phyloP scores from a whole-genome alignment of 2,797 vertebrate species.

The Rallus crepitans region DNA sequence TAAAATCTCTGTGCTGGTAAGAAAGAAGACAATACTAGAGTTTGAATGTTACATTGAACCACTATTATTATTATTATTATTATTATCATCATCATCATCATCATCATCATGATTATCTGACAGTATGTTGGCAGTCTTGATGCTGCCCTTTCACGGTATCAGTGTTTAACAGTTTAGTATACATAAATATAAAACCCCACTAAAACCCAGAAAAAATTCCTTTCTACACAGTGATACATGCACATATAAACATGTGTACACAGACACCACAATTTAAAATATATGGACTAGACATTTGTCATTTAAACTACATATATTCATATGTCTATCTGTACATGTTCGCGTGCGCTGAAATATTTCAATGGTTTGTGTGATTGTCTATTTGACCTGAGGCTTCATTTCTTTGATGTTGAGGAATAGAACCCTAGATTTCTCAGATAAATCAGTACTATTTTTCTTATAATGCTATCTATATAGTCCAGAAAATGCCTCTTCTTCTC shows the following conservation, averaged over 20 bases:
- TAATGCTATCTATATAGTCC: not conserved
- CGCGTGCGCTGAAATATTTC: not conserved
- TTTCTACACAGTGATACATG: not conserved
- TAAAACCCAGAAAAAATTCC: rapidly evolving
- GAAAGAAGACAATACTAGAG: not conserved
- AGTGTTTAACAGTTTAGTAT: not conserved
- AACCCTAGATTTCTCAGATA: not conserved
- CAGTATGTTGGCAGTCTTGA: not conserved
- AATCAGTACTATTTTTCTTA: not conserved
- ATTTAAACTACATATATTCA: not conserved
- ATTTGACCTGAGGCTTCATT: not conserved
- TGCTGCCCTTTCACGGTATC: not conserved
- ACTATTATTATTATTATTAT: not conserved
- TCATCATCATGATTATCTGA: not conserved
- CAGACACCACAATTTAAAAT: not conserved
- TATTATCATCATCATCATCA: too few relatives aligned
- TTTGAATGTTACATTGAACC: not conserved
- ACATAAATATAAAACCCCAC: too few relatives aligned
- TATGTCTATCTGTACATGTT: not conserved
- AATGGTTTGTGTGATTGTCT: not conserved
- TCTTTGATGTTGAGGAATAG: not conserved
- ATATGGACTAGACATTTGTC: not conserved
- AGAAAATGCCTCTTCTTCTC: not conserved
- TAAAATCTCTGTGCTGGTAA: not conserved
- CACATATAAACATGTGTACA: not conserved